A percentile compares a stretch with the other conserved stretches of the same genome.
Evolutionary conservation across 2,888 invertebrate species (phyloP).

Genomic region (Diogma glabrata): DNA sequence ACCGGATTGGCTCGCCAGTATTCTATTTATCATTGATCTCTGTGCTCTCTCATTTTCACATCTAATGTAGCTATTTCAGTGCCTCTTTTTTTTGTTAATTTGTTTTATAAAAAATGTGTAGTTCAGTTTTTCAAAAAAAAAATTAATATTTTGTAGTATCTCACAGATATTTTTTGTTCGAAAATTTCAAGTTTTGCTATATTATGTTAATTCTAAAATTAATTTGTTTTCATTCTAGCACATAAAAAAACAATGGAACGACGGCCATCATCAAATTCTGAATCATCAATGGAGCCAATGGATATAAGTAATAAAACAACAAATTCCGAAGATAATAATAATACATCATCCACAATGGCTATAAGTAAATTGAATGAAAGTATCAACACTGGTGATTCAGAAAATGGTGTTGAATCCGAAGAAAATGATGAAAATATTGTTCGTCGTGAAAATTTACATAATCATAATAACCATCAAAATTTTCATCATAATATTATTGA

Average conservation of each 20-base stretch:
- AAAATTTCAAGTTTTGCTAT: not conserved
- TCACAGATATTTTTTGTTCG: not conserved
- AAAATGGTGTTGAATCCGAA: constrained; percentile 19
- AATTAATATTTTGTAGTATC: no score
- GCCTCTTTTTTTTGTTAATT: no score
- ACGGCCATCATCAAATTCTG: constrained; percentile 31
- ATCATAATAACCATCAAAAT: not conserved
- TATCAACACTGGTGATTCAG: constrained; percentile 14
- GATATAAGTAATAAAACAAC: constrained; percentile 32
- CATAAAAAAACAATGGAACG: constrained; percentile 28
- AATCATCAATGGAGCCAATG: constrained; percentile 35
- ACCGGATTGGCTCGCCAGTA: no score
- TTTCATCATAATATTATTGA: not conserved
- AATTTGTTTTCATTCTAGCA: no score
- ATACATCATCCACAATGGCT: constrained; percentile 11
- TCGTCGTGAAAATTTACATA: constrained; percentile 13
- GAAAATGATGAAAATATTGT: constrained; percentile 15
- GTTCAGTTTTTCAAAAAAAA: no score
- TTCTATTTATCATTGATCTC: no score
- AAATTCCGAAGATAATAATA: not conserved
- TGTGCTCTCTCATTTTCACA: no score
- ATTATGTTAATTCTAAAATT: no score
- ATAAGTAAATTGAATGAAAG: constrained; percentile 11
- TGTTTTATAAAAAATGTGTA: no score
- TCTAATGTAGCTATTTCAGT: no score